Base-by-base conservation (phyloP, 2,888 invertebrate species). In the Empis livida region DNA sequence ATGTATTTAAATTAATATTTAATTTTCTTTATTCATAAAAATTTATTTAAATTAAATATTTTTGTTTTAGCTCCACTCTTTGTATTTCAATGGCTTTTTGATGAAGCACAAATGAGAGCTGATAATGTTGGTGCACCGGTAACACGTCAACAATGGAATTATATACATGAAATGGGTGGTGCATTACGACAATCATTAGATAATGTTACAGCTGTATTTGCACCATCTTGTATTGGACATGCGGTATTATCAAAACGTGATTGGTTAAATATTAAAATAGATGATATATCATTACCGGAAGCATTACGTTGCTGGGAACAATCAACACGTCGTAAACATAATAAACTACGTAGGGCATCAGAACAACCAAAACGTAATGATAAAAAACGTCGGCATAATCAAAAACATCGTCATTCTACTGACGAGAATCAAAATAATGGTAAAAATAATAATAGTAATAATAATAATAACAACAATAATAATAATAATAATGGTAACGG, bases 1-100 rank as follows among this genome's bases (percentile, higher is more conserved):
- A 65, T 77, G 85, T 86, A 71, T 73, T 74, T 32, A 40, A 46
- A 42, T n/a, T n/a, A n/a, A 40, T 41, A 44, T 49, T 37, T n/a
- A 27, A 10, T 48, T 44, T n/a, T 35, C 32, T 16, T 14, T 10
- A 1, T 31, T 14, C 16, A 1, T 40, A n/a, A n/a, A n/a, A n/a
- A n/a, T n/a, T n/a, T n/a, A n/a, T 47, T 46, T 16, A 3, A 23
- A 32, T 32, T 13, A 20, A 23, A 17, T 42, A 38, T 45, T n/a
- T 4, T 39, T n/a, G 2, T 20, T 46, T 20, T 49, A 67, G 93
- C 88, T 44, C 91, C 93, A 0, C 74, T 94, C 23, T 95, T 94
- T 65, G 84, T 95, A 20, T 90, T 94, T 64, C 94, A 94, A 76
- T 93, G 92, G 80, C 74, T 94, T 44, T 94, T 92, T 65, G 94